Base-by-base conservation (phyloP, 2,113 vertebrate genomes). In the Capreolus pygargus region DNA sequence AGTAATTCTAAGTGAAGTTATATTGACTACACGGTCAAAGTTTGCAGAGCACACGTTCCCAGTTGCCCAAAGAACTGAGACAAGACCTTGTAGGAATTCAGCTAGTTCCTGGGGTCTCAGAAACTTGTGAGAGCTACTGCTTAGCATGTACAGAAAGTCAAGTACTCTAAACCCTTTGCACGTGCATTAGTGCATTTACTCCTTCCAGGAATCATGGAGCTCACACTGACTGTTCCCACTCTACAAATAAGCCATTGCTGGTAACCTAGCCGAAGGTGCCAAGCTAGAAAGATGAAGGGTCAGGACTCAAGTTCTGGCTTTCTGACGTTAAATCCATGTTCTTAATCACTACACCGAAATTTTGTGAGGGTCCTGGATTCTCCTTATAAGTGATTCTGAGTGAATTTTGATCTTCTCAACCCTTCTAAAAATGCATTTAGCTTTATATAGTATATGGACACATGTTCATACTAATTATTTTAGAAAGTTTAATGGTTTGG, bases 111-210 rank as follows among this genome's bases (percentile, higher is more conserved):
- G 28, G 27, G 19, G 14, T 88, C 39, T 78, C 7, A 0, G 30
- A n/a, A 43, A 50, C 10, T 50, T 27, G 3, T 30, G 64, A 57
- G 36, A 87, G 5, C 10, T 55, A 39, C 7, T 7, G 13, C 30
- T 27, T 8, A 91, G 78, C 4, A 67, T 12, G 28, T 52, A 14
- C 5, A 43, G 36, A 67, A 15, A 47, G 6, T 13, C 83, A 43
- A 5, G 27, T 1, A 1, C 6, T 76, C 45, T 27, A 8, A 43
- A 4, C 19, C 25, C 7, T 50, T 39, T 39, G 9, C 17, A 17
- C 3, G 5, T 0, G 2, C 5, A n/a, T 45, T 2, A 13, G 17
- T 1, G 5, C 10, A 45, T 67, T 21, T 54, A 8, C 27, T 83
- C 13, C 45, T 89, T 33, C 36, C 36, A 39, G 76, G 17, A 55